phyloP scores from a whole-genome alignment of 2,888 invertebrate species.

The Rhagonycha lutea region DNA sequence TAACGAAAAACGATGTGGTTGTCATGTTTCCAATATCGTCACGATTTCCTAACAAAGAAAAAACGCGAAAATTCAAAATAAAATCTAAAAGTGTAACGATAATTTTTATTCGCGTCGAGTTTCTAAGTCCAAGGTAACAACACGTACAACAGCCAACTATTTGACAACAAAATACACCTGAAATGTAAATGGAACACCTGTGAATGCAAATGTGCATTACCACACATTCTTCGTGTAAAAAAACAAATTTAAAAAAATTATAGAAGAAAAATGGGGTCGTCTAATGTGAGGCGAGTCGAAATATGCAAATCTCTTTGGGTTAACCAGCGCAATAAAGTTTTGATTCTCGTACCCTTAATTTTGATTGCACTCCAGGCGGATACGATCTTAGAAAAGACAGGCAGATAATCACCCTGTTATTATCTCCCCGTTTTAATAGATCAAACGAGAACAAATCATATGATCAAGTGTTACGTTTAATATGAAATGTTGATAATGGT shows the following conservation, averaged over 20 bases:
- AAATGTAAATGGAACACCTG: slow-evolving; percentile 16
- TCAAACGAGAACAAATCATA: background rate
- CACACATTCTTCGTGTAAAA: background rate
- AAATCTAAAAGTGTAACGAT: background rate
- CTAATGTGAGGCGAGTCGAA: background rate
- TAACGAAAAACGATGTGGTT: background rate
- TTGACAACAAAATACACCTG: slow-evolving; percentile 22
- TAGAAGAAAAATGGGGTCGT: background rate
- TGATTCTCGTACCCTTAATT: background rate
- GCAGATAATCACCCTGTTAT: background rate
- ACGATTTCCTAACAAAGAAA: background rate
- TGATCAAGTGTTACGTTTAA: background rate
- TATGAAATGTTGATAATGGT: background rate
- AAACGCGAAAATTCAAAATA: background rate
- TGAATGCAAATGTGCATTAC: slow-evolving; percentile 15
- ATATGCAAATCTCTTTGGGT: background rate
- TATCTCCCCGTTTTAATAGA: background rate
- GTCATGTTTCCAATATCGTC: background rate
- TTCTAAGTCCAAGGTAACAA: slow-evolving; percentile 21
- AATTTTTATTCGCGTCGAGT: slow-evolving; percentile 4
- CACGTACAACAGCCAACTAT: slow-evolving; percentile 21
- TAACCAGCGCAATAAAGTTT: background rate
- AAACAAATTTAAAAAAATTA: background rate
- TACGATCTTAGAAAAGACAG: background rate
- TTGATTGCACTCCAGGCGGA: background rate